These are phyloP conservation scores for Sarcophaga peregrina DNA, from an alignment of 1,140 invertebrate genomes.

Conservation along the genomic window DNA sequence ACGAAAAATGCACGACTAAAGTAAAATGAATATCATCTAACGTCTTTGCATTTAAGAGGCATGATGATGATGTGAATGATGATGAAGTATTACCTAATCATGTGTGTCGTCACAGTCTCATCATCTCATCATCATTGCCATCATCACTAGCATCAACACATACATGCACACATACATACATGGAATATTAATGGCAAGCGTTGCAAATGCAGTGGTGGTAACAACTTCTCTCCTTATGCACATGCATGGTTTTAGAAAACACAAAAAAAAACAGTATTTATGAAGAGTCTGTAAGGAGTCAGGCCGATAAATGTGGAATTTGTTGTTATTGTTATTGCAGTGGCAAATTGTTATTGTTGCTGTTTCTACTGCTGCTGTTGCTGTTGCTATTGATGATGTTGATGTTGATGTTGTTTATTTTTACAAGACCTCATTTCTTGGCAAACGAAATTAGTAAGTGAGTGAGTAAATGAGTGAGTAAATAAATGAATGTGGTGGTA, in stretches of 20 bases:
- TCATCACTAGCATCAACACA: neutral
- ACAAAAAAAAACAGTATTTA: neutral
- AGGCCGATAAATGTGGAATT: neutral
- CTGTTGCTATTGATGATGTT: conserved; percentile 6
- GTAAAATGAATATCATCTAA: conserved; percentile 14
- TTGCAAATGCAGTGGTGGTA: neutral
- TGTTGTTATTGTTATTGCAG: neutral
- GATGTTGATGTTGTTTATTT: conserved; percentile 5
- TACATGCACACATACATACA: neutral
- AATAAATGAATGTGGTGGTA: neutral
- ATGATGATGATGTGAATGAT: neutral
- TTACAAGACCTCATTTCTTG: conserved; percentile 39
- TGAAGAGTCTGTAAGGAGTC: conserved; percentile 16
- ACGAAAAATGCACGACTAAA: neutral
- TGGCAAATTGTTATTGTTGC: conserved; percentile 10
- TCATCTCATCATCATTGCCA: conserved; percentile 1
- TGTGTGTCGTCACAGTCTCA: conserved; percentile 4
- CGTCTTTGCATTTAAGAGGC: neutral
- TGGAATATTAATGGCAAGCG: neutral
- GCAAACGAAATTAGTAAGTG: conserved; percentile 34
- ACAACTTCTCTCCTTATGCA: neutral
- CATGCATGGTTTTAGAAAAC: no score
- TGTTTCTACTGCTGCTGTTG: neutral
- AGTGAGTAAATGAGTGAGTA: neutral
- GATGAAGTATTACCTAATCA: conserved; percentile 9